Base-by-base conservation (phyloP, 92 coral and sea anemone genomes). In the Phenganax marumi region DNA sequence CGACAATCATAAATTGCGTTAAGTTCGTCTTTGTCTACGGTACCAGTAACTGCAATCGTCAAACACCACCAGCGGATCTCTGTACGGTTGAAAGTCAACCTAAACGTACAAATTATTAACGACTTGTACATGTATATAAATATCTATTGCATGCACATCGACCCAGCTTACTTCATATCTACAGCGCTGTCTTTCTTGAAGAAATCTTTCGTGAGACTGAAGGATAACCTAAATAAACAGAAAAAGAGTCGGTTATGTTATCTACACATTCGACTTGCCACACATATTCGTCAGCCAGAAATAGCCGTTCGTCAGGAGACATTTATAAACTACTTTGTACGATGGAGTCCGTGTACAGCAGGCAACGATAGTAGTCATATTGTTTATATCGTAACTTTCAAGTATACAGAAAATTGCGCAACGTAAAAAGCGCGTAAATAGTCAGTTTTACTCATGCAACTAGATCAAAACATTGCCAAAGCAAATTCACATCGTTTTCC, bases 11-110 rank as follows among this genome's bases (percentile, higher is more conserved):
- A 53, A 57, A 68, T 13, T 39, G 48, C 63, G 39, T 76, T 24
- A 72, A 73, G 7, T 3, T 23, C 19, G 8, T 60, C 51, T 46
- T 22, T 63, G 48, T 52, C 62, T 0, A 43, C 18, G 2, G 3
- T 9, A 19, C 53, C 74, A 78, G 11, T 25, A 22, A 85, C 12
- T 46, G 8, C 19, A 47, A 85, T 79, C n/a, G 73, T 65, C 0
- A 50, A 16, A 51, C 91, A 88, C 46, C 78, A 73, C 91, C 91
- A 88, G 47, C 72, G 86, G 24, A 73, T 12, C 10, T 51, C 51
- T 54, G 86, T 56, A 12, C 24, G 64, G 68, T 73, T 73, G 70
- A 88, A 84, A 11, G 50, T 48, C 39, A 73, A 68, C 18, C 90
- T 87, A 64, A 58, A 48, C 51, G 26, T 12, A 63, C 0, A 62